Conservation (phyloP, 2,888 invertebrate species). For the Pollenia labialis region DNA sequence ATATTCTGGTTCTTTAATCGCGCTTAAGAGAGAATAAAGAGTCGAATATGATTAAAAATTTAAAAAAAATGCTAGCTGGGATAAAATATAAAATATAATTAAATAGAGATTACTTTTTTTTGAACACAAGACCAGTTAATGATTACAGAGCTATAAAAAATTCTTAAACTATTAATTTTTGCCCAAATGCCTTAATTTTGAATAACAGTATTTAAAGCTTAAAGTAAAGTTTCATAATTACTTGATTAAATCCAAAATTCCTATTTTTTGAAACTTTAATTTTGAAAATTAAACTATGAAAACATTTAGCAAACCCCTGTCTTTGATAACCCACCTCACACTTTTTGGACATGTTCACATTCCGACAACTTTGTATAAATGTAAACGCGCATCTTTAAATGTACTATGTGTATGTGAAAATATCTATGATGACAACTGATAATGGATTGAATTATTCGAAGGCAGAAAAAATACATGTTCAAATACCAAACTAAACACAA, state of each 20-base stretch:
- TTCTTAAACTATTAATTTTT: too few species aligned
- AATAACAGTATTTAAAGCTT: too few species aligned
- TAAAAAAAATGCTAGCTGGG: too few species aligned
- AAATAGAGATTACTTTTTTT: slow-evolving; percentile 12
- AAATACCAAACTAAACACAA: slow-evolving; percentile 54
- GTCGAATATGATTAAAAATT: too few species aligned
- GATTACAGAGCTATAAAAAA: too few species aligned
- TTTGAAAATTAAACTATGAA: background rate
- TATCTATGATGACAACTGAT: slow-evolving; percentile 81
- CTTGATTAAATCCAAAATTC: too few species aligned
- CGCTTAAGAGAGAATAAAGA: too few species aligned
- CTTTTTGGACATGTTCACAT: background rate
- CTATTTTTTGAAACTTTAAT: too few species aligned
- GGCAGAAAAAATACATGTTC: slow-evolving; percentile 34
- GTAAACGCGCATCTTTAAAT: background rate
- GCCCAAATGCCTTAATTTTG: too few species aligned
- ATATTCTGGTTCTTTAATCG: too few species aligned
- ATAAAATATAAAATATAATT: slow-evolving; percentile 4
- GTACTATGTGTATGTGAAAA: slow-evolving; percentile 71
- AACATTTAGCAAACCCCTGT: slow-evolving; percentile 6
- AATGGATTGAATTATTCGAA: slow-evolving; percentile 81
- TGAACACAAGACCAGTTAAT: background rate
- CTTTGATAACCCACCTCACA: background rate
- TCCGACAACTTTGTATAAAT: background rate
- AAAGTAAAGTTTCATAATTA: too few species aligned